Evolutionary conservation across 2,797 vertebrate species (phyloP).

Genomic region (Diplodus sargus): DNA sequence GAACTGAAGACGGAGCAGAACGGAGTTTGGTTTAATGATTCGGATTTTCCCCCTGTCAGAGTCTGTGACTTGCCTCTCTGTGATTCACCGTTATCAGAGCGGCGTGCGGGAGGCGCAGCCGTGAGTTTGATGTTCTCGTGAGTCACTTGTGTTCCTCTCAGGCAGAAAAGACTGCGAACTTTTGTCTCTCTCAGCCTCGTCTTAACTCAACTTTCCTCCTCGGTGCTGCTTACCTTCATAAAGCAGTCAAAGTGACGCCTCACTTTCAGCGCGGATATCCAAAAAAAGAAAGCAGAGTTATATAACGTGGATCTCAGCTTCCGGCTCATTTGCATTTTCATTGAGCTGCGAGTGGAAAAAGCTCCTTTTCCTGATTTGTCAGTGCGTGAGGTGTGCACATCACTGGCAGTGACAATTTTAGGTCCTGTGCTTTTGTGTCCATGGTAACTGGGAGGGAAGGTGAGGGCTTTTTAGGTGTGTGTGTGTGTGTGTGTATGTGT

Average conservation of each 20-base stretch:
- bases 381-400: constrained; percentile 67
- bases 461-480: constrained; percentile 69
- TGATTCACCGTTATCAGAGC: constrained; percentile 70
- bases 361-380: constrained; percentile 66
- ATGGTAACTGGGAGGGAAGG: constrained; percentile 83
- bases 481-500: constrained; percentile 9
- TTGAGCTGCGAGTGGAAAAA: constrained; percentile 36
- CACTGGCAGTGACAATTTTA: constrained; percentile 69
- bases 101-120: constrained; percentile 49
- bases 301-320: constrained; percentile 48
- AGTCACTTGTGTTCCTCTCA: constrained; percentile 68
- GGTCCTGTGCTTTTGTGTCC: constrained; percentile 80
- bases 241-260: constrained; percentile 35
- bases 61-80: constrained; percentile 55
- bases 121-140: constrained; percentile 58
- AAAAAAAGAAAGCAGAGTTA: constrained; percentile 42
- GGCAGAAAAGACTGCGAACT: constrained; percentile 25
- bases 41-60: constrained; percentile 61
- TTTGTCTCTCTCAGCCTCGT: neutral
- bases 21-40: constrained; percentile 53
- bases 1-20: constrained; percentile 21
- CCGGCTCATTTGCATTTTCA: constrained; percentile 50
- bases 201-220: constrained; percentile 40
- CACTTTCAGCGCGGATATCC: constrained; percentile 23
- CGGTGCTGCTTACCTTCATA: constrained; percentile 32